These are phyloP conservation scores for Phengaris arion DNA, from an alignment of 2,888 invertebrate genomes.

Conservation along the genomic window DNA sequence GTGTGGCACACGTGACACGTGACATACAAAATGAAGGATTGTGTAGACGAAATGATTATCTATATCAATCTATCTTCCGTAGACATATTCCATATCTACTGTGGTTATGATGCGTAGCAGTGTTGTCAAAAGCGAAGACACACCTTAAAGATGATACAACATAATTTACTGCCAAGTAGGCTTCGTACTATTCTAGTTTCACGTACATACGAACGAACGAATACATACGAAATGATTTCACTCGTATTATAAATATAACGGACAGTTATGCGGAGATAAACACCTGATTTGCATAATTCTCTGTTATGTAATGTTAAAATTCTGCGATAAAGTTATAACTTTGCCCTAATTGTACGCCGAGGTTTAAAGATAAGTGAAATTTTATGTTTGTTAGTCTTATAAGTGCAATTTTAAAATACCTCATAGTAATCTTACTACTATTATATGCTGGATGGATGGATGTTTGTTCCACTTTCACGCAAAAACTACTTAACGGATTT, in stretches of 20 bases:
- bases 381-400: background rate
- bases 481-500: no score
- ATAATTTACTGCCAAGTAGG: background rate
- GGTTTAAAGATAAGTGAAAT: background rate
- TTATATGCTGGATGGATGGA: no score
- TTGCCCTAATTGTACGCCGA: background rate
- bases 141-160: background rate
- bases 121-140: background rate
- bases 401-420: background rate
- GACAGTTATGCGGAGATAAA: conserved; percentile 13
- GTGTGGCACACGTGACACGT: no score
- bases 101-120: no score
- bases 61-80: no score
- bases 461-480: no score
- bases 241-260: conserved; percentile 8
- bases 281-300: conserved; percentile 20
- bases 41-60: no score
- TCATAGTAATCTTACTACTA: no score
- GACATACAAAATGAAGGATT: no score
- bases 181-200: background rate
- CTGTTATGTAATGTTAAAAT: conserved; percentile 18
- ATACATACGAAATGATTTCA: conserved; percentile 7
- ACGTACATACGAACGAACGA: background rate
- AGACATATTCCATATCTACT: no score
- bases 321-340: background rate